Base-by-base conservation (phyloP, 2,797 vertebrate genomes). In the Tokudaia muenninki region DNA sequence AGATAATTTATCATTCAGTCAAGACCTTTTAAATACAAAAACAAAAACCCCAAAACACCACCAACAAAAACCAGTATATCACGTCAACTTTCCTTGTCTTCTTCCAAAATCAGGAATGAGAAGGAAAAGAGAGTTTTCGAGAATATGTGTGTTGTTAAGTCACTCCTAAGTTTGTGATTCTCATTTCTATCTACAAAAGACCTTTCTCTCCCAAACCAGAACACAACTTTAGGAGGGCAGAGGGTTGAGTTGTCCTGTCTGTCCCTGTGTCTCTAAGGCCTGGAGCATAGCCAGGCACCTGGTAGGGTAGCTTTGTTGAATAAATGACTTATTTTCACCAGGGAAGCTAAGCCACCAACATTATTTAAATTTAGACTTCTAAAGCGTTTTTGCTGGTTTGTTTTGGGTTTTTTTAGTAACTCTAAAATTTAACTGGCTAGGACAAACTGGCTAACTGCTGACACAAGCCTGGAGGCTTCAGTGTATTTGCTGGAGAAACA, bases 291-390 rank as follows among this genome's bases (percentile, higher is more conserved):
- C 8, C 19, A 31, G n/a, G 34, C 10, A 2, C 31, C 65, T 10
- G 26, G 5, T 3, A 79, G 59, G 29, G n/a, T 22, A 52, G 89
- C 74, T 8, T 41, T 81, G 3, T 1, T 70, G 44, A 89, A 59
- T 47, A 79, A 84, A 82, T 82, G 24, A 63, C 10, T 72, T 14
- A 70, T 74, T 92, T 94, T 86, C 47, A 91, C 41, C 22, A 17
- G 29, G 61, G 57, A 92, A 67, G 79, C 11, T 61, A 86, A 84
- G 50, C 26, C 75, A 63, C 74, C 34, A 86, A 70, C 75, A 92
- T 77, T 63, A 63, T 61, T 74, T 87, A 17, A 82, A 79, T 75
- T 92, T 75, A 94, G 61, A 61, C 13, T 92, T 59, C 24, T 82
- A 50, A 82, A 72, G 19, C 72, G 4, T 61, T 84, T 41, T 41